Base-by-base conservation (phyloP, 1,140 invertebrate species). In the Drosophila teissieri region DNA sequence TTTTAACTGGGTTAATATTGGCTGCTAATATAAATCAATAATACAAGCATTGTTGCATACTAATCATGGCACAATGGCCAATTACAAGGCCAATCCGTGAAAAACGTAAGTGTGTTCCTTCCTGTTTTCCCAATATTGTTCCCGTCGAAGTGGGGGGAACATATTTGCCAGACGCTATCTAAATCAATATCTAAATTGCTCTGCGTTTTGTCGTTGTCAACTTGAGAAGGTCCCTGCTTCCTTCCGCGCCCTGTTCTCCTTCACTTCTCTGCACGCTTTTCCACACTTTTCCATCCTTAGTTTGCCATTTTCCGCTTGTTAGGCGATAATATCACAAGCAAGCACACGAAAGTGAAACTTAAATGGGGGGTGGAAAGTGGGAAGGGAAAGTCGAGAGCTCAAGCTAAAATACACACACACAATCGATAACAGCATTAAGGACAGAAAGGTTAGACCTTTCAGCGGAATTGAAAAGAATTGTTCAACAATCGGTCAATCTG, bases 161-260 rank as follows among this genome's bases (percentile, higher is more conserved):
- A 69, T 69, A 58, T 70, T 70, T 72, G 65, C 68, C 48, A 67
- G 62, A 45, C 57, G 69, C 77, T 80, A 74, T 80, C 77, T 69
- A 80, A 80, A 80, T 80, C 78, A 80, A 80, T 80, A 74, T 74
- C 77, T 80, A 80, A 80, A 80, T 80, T 74, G 77, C 77, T 69
- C 45, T 69, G 62, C 69, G 52, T 63, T 53, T 67, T 78, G 56
- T 61, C 65, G 55, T 53, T 75, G 62, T 68, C 62, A 56, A 60
- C 54, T 75, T 51, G 51, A 60, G 51, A 36, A 48, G 73, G 48
- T 49, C 24, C 12, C 14, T 19, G 14, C 17, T 10, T 34, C 4
- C 7, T 22, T 15, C 7, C 7, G 2, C 31, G 8, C 31, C 31
- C 31, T 7, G 8, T 10, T 31, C 10, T 31, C 7, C 31, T n/a